phyloP scores from a whole-genome alignment of 2,888 invertebrate genomes.

The Drosophila heteroneura region DNA sequence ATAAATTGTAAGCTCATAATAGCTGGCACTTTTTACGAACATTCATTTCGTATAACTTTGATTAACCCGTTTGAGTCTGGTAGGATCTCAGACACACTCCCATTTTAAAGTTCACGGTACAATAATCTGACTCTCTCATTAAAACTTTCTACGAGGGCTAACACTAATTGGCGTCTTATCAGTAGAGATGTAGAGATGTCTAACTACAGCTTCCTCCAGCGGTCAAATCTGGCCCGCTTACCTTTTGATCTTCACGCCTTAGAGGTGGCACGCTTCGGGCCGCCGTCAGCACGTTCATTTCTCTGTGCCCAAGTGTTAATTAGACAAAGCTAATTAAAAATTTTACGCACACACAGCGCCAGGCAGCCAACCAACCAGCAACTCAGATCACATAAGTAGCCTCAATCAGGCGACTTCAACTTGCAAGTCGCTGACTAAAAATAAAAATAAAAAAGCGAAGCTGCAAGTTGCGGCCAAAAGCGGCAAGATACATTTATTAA shows the following conservation, averaged over 20 bases:
- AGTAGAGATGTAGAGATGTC: background rate
- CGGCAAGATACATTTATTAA: slow-evolving; percentile 77
- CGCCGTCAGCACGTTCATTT: slow-evolving; percentile 29
- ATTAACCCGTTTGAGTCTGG: background rate
- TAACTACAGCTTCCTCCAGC: background rate
- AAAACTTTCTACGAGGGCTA: background rate
- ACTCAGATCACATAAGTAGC: slow-evolving; percentile 36
- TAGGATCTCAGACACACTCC: background rate
- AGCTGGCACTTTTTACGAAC: background rate
- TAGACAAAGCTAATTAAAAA: slow-evolving; percentile 79
- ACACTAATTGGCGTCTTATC: slow-evolving; percentile 1
- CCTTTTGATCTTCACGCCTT: slow-evolving; percentile 74
- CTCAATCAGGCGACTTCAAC: slow-evolving; percentile 38
- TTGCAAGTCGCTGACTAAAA: slow-evolving; percentile 8
- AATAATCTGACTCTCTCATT: background rate
- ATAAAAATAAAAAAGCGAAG: background rate
- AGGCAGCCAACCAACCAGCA: slow-evolving; percentile 11
- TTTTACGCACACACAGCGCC: slow-evolving; percentile 71
- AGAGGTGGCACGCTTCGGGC: slow-evolving; percentile 69
- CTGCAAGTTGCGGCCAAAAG: slow-evolving; percentile 48
- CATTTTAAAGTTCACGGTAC: background rate
- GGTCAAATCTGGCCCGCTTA: slow-evolving; percentile 11
- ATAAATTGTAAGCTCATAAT: background rate
- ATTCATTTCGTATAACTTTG: background rate
- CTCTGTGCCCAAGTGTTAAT: slow-evolving; percentile 72